Base-by-base conservation (phyloP, 37 sponge, comb jelly and placozoan genomes). In the Ianthella basta region DNA sequence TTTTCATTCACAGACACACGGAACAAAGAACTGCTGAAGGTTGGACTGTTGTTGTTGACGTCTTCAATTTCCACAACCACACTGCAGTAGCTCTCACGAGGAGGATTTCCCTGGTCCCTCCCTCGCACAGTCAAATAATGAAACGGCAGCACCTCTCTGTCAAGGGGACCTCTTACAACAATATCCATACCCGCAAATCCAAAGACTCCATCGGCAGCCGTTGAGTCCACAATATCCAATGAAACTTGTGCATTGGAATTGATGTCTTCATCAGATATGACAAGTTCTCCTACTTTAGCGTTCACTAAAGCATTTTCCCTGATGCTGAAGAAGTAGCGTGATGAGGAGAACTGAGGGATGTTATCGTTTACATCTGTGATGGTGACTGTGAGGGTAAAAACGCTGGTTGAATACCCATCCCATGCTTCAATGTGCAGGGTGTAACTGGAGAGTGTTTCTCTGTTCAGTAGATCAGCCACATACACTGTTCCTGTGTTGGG, bases 41-140 rank as follows among this genome's bases (percentile, higher is more conserved):
- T 20, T 20, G 94, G 94, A 36, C 30, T 25, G 81, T 87, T 87
- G 68, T 93, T 88, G 65, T 93, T 93, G n/a, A 74, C 44, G 65
- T 93, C 91, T 40, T 25, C 32, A 5, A 93, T 77, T 14, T 57
- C 77, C 24, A 93, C 55, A 4, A 56, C 65, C 6, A 90, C 55
- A 13, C 15, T 13, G 16, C 63, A 84, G 18, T 50, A 38, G 38
- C 69, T 50, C 5, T 19, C 33, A 29, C 59, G 29, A 38, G 86
- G 66, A 0, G 44, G 57, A 10, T 57, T 37, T 0, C 88, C 91
- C 23, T 56, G 15, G 77, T 92, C 92, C 34, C 50, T 67, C 16
- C 59, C 88, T 10, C 14, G 0, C 12, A 88, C 64, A 20, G 63
- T 85, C 4, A 92, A 20, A 13, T 27, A 65, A 60, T 86, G 82